Conservation (phyloP, 53 echinoderm and acorn worm genomes). For the Zoroaster sp. region DNA sequence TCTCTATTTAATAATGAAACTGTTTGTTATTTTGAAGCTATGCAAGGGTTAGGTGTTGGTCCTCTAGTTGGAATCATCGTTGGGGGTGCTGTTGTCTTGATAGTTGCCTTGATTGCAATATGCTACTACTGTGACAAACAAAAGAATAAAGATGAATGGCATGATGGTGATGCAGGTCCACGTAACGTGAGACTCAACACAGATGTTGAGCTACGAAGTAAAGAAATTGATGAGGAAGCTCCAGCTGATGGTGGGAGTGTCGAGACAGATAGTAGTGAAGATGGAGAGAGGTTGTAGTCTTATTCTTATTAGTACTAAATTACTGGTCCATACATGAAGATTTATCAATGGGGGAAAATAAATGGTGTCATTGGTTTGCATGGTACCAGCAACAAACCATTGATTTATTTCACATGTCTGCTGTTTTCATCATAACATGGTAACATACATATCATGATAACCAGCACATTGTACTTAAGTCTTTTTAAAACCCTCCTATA, state of each 20-base stretch:
- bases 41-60: slow-evolving; percentile 13
- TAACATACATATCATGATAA: too few species aligned
- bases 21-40: too few species aligned
- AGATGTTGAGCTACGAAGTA: slow-evolving; percentile 12
- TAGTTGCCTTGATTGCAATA: background rate
- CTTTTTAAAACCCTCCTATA: too few species aligned
- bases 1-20: too few species aligned
- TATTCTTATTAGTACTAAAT: background rate
- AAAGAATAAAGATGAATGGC: background rate
- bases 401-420: too few species aligned
- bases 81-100: background rate
- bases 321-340: too few species aligned
- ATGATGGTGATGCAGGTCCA: background rate
- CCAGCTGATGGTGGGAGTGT: background rate
- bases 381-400: too few species aligned
- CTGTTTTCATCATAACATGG: too few species aligned
- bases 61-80: slow-evolving; percentile 32
- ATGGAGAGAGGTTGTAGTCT: background rate
- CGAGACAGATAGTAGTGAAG: background rate
- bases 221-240: background rate
- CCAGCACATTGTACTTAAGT: too few species aligned
- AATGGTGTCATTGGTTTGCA: too few species aligned
- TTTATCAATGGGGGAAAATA: too few species aligned
- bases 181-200: background rate
- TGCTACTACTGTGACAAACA: slow-evolving; percentile 48